Evolutionary conservation across 1,140 invertebrate genomes (phyloP).

Genomic region (Metaphire vulgaris): DNA sequence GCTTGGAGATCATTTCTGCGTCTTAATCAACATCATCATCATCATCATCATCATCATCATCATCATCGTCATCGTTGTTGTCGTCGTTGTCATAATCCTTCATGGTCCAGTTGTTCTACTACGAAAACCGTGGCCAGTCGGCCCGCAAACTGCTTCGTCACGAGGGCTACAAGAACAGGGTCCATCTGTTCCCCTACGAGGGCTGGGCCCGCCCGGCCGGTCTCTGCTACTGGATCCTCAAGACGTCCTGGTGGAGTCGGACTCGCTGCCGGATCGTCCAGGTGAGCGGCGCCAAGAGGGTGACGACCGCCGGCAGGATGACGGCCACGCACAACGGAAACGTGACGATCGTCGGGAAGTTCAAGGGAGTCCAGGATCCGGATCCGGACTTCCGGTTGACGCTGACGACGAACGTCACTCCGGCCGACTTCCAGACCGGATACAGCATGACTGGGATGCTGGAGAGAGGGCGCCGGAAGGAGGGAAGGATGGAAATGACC

Average conservation of each 20-base stretch:
- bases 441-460: slow-evolving; percentile 78
- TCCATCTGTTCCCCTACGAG: slow-evolving; percentile 75
- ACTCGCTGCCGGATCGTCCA: slow-evolving; percentile 75
- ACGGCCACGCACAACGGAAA: slow-evolving; percentile 67
- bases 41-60: background rate
- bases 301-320: slow-evolving; percentile 70
- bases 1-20: too few species aligned
- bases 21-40: background rate
- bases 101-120: slow-evolving; percentile 66
- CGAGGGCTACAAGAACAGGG: slow-evolving; percentile 66
- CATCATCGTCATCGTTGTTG: background rate
- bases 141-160: slow-evolving; percentile 65
- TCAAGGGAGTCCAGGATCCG: slow-evolving; percentile 60
- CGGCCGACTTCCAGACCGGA: slow-evolving; percentile 77
- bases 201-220: slow-evolving; percentile 76
- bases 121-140: slow-evolving; percentile 65
- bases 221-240: slow-evolving; percentile 77
- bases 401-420: slow-evolving; percentile 69
- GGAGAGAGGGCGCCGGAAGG: slow-evolving; percentile 69
- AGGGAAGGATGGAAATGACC: slow-evolving; percentile 71
- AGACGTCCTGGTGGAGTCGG: slow-evolving; percentile 74
- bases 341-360: slow-evolving; percentile 71
- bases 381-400: slow-evolving; percentile 57
- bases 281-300: slow-evolving; percentile 65
- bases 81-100: background rate